A percentile compares a stretch with the other conserved stretches of the same genome.
Conservation (phyloP, 2,113 vertebrate genomes). For the Sorex fumeus region DNA sequence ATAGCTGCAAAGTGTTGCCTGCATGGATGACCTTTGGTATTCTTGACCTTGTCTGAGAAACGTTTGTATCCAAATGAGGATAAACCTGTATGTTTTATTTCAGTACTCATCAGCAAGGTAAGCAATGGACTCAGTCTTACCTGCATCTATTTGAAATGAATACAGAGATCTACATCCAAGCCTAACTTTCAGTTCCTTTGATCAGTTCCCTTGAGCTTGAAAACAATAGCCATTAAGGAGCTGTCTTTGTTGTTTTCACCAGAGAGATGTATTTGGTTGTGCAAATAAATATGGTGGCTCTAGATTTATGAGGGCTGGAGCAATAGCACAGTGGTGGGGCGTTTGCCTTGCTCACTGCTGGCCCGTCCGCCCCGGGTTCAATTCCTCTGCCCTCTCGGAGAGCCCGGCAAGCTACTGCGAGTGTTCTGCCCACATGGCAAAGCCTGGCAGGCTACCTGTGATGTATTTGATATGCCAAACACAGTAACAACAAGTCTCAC, state of each 20-base stretch:
- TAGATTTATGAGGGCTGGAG: background rate
- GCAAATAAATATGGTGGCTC: background rate
- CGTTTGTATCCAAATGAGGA: background rate
- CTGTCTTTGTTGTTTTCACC: background rate
- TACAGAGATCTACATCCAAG: background rate
- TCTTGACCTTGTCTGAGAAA: background rate
- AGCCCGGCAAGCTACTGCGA: too few species aligned
- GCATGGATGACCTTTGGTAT: rapidly evolving
- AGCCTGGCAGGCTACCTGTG: too few species aligned
- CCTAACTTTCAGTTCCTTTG: background rate
- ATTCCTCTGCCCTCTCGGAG: too few species aligned
- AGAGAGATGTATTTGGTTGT: constrained; percentile 1
- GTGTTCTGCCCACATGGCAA: too few species aligned
- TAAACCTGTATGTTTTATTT: background rate
- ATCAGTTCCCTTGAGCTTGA: background rate
- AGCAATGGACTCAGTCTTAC: background rate
- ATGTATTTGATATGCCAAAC: too few species aligned
- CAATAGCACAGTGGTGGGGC: too few species aligned
- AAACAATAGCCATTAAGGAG: background rate
- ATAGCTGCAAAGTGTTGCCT: background rate
- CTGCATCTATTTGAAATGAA: background rate
- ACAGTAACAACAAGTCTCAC: too few species aligned
- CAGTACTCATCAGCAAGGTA: background rate
- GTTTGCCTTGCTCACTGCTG: too few species aligned
- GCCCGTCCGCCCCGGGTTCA: too few species aligned